Evolutionary conservation across 2,113 vertebrate genomes (phyloP).

Genomic region (Cnemophilus loriae): DNA sequence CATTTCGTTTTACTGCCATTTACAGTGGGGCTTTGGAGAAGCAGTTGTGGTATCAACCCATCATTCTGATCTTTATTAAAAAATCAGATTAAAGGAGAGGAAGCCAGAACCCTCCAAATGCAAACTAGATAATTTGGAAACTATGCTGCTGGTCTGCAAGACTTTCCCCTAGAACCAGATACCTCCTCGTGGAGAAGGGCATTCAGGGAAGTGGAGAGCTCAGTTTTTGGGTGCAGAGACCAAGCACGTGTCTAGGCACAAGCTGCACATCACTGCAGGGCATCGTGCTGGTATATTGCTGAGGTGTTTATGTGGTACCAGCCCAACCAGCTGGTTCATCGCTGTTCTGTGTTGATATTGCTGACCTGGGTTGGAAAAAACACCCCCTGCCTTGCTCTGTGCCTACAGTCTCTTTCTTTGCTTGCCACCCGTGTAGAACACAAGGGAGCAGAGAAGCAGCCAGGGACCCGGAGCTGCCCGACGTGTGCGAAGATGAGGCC

Average conservation of each 20-base stretch:
- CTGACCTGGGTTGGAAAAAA: neutral
- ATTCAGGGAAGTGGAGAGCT: neutral
- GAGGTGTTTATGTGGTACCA: neutral
- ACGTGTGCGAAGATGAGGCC: constrained; percentile 71
- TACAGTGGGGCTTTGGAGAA: neutral
- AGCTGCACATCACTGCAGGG: neutral
- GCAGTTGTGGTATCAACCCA: neutral
- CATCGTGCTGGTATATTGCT: rapidly evolving
- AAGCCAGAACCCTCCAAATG: neutral
- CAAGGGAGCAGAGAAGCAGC: constrained; percentile 68
- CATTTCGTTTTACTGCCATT: neutral
- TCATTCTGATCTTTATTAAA: neutral
- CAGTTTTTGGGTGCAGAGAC: neutral
- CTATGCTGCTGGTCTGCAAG: neutral
- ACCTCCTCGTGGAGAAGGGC: neutral
- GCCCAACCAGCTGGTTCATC: neutral
- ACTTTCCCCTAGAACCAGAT: neutral
- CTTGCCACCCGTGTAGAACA: constrained; percentile 45
- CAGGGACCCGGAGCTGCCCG: constrained; percentile 69
- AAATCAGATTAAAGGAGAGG: neutral
- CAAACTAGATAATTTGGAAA: neutral
- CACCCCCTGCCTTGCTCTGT: neutral
- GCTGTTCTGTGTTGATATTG: neutral
- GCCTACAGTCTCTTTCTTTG: neutral
- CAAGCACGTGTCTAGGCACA: neutral